phyloP scores from a whole-genome alignment of 2,797 vertebrate species.

The Typhlichthys eigenmanni region DNA sequence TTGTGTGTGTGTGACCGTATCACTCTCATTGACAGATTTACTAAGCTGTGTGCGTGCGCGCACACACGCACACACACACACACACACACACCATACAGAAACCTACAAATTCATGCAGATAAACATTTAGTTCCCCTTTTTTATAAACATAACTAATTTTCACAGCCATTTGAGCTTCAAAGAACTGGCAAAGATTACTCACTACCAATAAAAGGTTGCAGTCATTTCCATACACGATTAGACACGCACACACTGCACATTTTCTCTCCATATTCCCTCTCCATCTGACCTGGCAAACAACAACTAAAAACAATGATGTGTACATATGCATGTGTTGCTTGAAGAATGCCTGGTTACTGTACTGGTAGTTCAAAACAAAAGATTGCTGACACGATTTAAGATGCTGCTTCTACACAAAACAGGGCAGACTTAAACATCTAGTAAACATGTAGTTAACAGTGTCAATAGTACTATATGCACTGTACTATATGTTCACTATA shows the following conservation, averaged over 20 bases:
- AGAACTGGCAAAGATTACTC: neutral
- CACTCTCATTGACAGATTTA: neutral
- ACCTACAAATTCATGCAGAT: conserved; percentile 26
- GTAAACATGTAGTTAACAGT: no score
- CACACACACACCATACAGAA: neutral
- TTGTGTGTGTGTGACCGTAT: neutral
- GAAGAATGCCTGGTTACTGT: no score
- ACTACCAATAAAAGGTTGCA: neutral
- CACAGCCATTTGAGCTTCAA: neutral
- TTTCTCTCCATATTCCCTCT: no score
- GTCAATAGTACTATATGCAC: no score
- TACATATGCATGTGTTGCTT: no score
- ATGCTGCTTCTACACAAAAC: no score
- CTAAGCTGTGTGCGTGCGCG: neutral
- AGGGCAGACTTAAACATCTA: no score
- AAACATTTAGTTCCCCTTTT: conserved; percentile 5
- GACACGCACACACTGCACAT: neutral
- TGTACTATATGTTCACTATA: no score
- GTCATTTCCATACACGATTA: neutral
- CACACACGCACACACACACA: neutral
- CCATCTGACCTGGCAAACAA: no score
- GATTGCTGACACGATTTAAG: no score
- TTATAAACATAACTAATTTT: conserved; percentile 1
- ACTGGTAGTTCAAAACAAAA: no score
- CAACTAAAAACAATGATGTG: no score